phyloP scores from a whole-genome alignment of 1,140 invertebrate genomes.

The Vanessa tameamea region DNA sequence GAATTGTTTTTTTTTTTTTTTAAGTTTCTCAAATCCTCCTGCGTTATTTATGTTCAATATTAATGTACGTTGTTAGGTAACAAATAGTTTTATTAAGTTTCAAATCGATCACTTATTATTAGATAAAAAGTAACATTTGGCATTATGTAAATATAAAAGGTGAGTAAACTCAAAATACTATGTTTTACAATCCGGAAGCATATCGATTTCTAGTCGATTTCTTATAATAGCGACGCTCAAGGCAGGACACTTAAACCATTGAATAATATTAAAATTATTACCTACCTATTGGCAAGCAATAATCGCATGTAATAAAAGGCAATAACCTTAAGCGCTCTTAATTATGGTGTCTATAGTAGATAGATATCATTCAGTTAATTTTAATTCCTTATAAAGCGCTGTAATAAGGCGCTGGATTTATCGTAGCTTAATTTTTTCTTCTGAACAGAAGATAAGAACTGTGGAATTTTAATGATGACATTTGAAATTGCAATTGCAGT shows the following conservation, averaged over 20 bases:
- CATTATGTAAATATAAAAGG: neutral
- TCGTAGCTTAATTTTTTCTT: conserved; percentile 12
- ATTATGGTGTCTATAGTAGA: conserved; percentile 28
- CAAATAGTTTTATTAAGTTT: no score
- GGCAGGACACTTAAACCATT: conserved; percentile 16
- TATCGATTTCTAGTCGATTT: conserved; percentile 8
- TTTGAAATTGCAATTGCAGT: neutral
- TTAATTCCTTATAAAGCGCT: conserved; percentile 9
- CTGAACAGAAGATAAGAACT: neutral
- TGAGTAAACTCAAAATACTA: neutral
- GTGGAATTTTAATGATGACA: neutral
- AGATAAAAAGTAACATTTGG: neutral
- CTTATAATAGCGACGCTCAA: conserved; percentile 13
- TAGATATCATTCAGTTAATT: conserved; percentile 29
- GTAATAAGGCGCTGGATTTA: conserved; percentile 17
- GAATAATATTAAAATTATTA: conserved; percentile 28
- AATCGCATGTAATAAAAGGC: conserved; percentile 27
- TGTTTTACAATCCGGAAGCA: conserved; percentile 8
- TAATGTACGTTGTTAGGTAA: no score
- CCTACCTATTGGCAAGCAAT: conserved; percentile 22
- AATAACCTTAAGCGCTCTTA: conserved; percentile 31
- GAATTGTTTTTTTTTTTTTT: no score
- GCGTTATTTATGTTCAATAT: no score
- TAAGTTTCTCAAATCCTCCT: no score
- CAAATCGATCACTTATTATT: neutral